Base-by-base conservation (phyloP, 2,888 invertebrate genomes). In the Euclidia mi region DNA sequence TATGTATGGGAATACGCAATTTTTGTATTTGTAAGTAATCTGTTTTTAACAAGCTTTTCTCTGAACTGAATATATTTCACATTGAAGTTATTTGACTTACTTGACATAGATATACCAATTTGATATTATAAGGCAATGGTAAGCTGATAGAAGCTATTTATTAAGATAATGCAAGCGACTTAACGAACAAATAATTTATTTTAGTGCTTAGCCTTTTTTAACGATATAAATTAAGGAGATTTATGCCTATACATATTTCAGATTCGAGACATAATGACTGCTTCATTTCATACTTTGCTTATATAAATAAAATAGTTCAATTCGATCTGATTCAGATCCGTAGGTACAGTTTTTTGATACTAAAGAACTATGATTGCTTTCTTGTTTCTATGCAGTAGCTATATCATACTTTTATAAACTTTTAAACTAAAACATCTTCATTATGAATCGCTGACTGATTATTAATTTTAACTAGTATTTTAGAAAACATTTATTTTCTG, bases 381-480 rank as follows among this genome's bases (percentile, higher is more conserved):
- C 6, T 25, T 25, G 20, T 25, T 3, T 25, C 20, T 25, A 25
- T 25, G 20, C 6, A 25, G 6, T 25, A 25, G 20, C 20, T 25
- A 3, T 20, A 18, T 49, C 29, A 44, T 28, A 46, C 47, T 2
- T 3, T 47, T 40, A 38, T n/a, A 31, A 50, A 25, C 29, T n/a
- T 31, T 38, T 2, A 12, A 14, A 18, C 31, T 45, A 40, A 50
- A 29, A 31, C 32, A 4, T 44, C 28, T 58, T 68, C 49, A 48
- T 59, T 52, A 70, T 71, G 66, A 75, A 68, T 67, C 66, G 62
- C 79, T 72, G 90, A 90, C 90, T 91, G 90, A 91, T 69, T 82
- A 86, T 88, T 72, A 72, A 79, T 82, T 85, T 84, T 80, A 75
- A 78, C 67, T 69, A 67, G 56, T 66, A 61, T 56, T 63, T 56